Percentiles rank a stretch among this genome's conserved stretches.
These are phyloP conservation scores for Oxystoma pomonae DNA, from an alignment of 2,888 invertebrate genomes.

Conservation along the genomic window DNA sequence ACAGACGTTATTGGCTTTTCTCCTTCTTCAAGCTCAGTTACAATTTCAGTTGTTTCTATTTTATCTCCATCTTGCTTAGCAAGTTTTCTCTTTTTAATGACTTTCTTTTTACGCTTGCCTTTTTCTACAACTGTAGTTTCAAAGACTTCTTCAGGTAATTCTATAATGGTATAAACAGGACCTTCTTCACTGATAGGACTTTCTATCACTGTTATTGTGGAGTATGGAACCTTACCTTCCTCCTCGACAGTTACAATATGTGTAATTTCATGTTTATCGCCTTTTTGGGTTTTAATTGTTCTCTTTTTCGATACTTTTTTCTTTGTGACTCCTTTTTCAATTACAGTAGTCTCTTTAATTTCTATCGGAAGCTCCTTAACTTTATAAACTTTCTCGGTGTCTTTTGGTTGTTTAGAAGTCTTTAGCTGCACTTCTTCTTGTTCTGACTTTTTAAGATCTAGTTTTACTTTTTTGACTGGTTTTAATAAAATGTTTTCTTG, in stretches of 20 bases:
- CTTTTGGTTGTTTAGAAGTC: conserved; percentile 32
- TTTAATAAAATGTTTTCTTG: conserved; percentile 58
- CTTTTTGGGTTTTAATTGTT: conserved; percentile 37
- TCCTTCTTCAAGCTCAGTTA: conserved; percentile 41
- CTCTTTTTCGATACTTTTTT: conserved; percentile 36
- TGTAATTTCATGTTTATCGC: conserved; percentile 35
- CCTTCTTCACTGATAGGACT: conserved; percentile 20
- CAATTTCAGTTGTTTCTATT: conserved; percentile 38
- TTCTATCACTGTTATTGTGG: conserved; percentile 27
- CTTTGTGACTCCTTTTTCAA: conserved; percentile 24
- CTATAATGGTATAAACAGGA: conserved; percentile 25
- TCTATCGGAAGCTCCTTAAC: conserved; percentile 22
- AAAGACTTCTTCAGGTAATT: conserved; percentile 17
- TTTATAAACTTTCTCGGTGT: conserved; percentile 24
- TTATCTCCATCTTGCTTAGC: conserved; percentile 40
- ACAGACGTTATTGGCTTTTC: conserved; percentile 42
- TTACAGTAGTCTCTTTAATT: conserved; percentile 22
- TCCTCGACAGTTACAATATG: conserved; percentile 31
- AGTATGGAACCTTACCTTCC: conserved; percentile 29
- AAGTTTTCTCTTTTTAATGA: conserved; percentile 40
- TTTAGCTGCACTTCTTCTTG: conserved; percentile 30
- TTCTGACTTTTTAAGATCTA: conserved; percentile 37
- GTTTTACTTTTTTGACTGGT: conserved; percentile 45
- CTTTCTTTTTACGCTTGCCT: conserved; percentile 32
- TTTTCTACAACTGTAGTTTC: conserved; percentile 19